Evolutionary conservation across 2,797 vertebrate genomes (phyloP), one percentile per base, ranked within the genome.

Genomic region (Novumbra hubbsi): DNA sequence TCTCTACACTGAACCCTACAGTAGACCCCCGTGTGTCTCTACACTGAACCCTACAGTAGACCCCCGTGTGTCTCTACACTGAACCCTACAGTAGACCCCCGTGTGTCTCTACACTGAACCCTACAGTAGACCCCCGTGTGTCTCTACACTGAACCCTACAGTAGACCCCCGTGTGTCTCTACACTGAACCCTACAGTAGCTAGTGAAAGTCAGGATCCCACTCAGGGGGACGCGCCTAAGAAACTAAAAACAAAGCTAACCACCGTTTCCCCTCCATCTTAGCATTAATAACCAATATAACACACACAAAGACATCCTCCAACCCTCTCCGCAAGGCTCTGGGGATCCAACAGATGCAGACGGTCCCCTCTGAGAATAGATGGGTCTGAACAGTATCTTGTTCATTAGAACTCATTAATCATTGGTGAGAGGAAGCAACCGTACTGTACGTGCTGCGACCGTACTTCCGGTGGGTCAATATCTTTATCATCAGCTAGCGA

Each of bases 321-420:
- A 57, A 48, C 45, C 24, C 70, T 16, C 70, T 21, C n/a, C 21
- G n/a, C 5, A 12, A 57, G 64, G 49, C 30, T 7, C 6, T 7
- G 64, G 32, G 41, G 41, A n/a, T 32, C 32, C 17, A 34, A 28
- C 12, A 30, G 49, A 68, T 28, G 16, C 19, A 15, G 49, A 15
- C n/a, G 70, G 2, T 55, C 52, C 63, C 73, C 72, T 76, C 41
- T 41, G 68, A 72, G 67, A 77, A 32, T 28, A 69, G 19, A 32
- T 28, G 64, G 17, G 21, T 32, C 41, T 65, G 45, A 72, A 75
- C 52, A 60, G 50, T 72, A 77, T 16, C 34, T 78, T 57, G 21
- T 80, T 78, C 77, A 84, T 78, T 65, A 83, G 64, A 74, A 50
- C 57, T 77, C 72, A 86, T 85, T 73, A 82, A 77, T 80, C 76